Percentiles rank a stretch among this genome's conserved stretches.
Evolutionary conservation across 1,140 invertebrate species (phyloP).

Genomic region (Hetaerina americana): DNA sequence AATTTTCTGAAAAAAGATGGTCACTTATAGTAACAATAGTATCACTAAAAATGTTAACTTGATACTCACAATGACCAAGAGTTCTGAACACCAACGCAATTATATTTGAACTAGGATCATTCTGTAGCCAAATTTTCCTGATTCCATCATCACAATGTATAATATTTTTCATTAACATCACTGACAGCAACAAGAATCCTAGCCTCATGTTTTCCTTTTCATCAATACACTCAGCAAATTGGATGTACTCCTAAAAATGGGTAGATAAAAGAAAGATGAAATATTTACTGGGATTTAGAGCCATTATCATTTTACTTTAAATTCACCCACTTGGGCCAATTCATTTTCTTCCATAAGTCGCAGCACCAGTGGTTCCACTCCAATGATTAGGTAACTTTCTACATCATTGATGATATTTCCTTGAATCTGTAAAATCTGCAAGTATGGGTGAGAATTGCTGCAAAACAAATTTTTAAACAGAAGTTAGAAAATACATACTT

Average conservation of each 20-base stretch:
- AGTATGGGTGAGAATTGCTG: constrained; percentile 3
- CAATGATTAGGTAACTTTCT: constrained; percentile 5
- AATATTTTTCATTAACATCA: constrained; percentile 10
- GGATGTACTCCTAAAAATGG: no score
- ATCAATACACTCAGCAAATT: no score
- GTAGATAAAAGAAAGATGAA: no score
- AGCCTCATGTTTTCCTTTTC: background rate
- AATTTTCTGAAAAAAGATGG: no score
- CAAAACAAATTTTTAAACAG: no score
- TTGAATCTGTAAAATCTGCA: background rate
- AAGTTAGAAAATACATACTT: no score
- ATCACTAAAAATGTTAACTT: no score
- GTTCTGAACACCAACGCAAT: background rate
- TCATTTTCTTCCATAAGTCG: constrained; percentile 2
- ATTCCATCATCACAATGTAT: background rate
- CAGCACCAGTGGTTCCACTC: constrained; percentile 4
- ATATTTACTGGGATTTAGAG: no score
- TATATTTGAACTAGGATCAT: background rate
- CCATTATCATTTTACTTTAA: no score
- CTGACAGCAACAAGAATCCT: background rate
- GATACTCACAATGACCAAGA: constrained; percentile 10
- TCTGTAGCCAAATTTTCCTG: constrained; percentile 6
- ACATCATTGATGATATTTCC: background rate
- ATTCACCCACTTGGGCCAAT: no score
- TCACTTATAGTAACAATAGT: no score